Base-by-base conservation (phyloP, 2,888 invertebrate genomes). In the Eulithis testata region DNA sequence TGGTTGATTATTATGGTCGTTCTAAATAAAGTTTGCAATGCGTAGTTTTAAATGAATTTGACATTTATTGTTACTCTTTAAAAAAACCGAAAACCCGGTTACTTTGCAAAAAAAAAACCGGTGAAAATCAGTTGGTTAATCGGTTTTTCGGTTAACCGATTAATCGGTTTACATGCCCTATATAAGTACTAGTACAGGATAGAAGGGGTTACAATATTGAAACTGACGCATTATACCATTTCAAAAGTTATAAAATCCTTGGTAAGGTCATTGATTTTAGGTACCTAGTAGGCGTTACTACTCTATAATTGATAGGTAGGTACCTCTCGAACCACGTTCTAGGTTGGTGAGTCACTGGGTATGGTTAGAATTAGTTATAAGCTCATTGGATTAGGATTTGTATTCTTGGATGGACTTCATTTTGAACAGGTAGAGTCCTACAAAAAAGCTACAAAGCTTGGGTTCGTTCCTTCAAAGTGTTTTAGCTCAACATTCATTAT, bases 341-440 rank as follows among this genome's bases (percentile, higher is more conserved):
- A 14, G 14, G 43, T 27, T 44, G 40, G 62, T 65, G 66, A 65
- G 40, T 69, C 65, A 65, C 44, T 44, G 21, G 12, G 8, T 62
- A 43, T 62, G 62, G 55, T 56, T 49, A 3, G 54, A 55, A 49
- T 55, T 61, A 43, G 43, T 27, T 43, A 55, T 54, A 49, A 53
- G 53, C 49, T 61, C 37, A 31, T 43, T 60, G 21, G 52, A 60
- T 47, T 49, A 31, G 31, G 36, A 55, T 55, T 55, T 55, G 3
- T 14, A 5, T n/a, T 62, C 50, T 40, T 11, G n/a, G 11, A 7
- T 11, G n/a, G 11, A 7, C 49, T 54, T 49, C 9, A 11, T 52
- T 52, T 52, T 12, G 27, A 52, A 21, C 8, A 14, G 45, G 6
- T 4, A 5, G 31, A 6, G 5, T 2, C 0, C 31, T 31, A 31